phyloP scores from a whole-genome alignment of 2,113 vertebrate species.

The Phyllostomus hastatus region DNA sequence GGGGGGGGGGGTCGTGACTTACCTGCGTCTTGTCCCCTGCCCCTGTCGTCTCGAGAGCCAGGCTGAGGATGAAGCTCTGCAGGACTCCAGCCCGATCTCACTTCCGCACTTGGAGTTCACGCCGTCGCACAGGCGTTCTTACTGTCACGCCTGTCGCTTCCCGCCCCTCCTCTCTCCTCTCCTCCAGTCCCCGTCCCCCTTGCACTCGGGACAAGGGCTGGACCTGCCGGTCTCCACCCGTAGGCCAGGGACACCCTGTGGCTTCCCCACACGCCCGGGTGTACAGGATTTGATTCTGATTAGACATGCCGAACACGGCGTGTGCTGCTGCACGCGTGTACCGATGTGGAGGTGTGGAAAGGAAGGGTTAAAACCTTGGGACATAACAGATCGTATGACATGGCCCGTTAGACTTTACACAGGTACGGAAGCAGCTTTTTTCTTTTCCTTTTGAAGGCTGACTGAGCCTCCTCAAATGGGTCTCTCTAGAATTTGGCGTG shows the following conservation, averaged over 20 bases:
- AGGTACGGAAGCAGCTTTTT: slow-evolving; percentile 67
- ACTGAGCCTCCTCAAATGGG: slow-evolving; percentile 46
- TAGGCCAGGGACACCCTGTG: not conserved
- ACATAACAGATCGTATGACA: slow-evolving; percentile 69
- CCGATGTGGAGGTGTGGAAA: slow-evolving; percentile 68
- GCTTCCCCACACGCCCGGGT: not conserved
- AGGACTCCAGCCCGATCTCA: not conserved
- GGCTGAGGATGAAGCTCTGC: not conserved
- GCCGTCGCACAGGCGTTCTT: not conserved
- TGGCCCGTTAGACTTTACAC: slow-evolving; percentile 70
- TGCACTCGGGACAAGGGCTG: not conserved
- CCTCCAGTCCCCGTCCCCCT: not conserved
- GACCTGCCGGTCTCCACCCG: not conserved
- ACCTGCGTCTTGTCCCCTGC: not conserved
- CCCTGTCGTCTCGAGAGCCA: not conserved
- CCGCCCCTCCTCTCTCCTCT: not conserved
- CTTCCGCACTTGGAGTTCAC: not conserved
- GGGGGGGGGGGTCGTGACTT: no score
- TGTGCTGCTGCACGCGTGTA: slow-evolving; percentile 53
- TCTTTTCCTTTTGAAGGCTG: slow-evolving; percentile 36
- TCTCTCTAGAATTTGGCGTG: slow-evolving; percentile 36
- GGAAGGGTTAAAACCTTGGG: slow-evolving; percentile 64
- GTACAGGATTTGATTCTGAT: not conserved
- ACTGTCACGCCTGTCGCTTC: not conserved
- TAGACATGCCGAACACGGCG: slow-evolving; percentile 6